These are phyloP conservation scores for Pyrgus malvae DNA, from an alignment of 2,888 invertebrate species.

Conservation along the genomic window DNA sequence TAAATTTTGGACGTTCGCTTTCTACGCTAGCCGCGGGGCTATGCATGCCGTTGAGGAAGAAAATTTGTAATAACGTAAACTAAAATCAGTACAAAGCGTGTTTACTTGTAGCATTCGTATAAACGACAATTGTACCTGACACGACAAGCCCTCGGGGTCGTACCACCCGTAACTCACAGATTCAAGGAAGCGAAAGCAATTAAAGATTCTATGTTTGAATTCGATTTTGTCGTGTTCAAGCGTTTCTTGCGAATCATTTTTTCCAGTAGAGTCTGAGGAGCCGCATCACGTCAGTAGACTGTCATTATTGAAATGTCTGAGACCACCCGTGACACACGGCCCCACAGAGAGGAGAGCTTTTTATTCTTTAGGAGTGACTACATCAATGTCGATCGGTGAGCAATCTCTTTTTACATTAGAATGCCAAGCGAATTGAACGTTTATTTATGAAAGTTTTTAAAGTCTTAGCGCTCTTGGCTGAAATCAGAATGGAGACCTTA, in stretches of 20 bases:
- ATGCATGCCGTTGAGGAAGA: too few species aligned
- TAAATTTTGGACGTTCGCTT: too few species aligned
- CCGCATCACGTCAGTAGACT: slow-evolving; percentile 59
- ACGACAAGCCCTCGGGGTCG: too few species aligned
- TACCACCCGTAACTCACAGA: slow-evolving; percentile 46
- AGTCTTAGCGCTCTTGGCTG: too few species aligned
- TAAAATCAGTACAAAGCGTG: too few species aligned
- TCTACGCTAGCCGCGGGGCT: too few species aligned
- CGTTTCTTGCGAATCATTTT: slow-evolving; percentile 61
- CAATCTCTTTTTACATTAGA: not conserved
- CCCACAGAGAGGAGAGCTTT: slow-evolving; percentile 48
- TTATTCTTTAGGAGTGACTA: slow-evolving; percentile 29
- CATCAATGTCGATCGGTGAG: not conserved
- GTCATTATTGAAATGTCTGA: slow-evolving; percentile 70
- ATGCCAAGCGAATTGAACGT: too few species aligned
- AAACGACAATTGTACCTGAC: too few species aligned
- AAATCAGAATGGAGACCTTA: too few species aligned
- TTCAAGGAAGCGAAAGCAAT: slow-evolving; percentile 52
- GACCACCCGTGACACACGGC: slow-evolving; percentile 73
- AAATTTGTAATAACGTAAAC: too few species aligned
- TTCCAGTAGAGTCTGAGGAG: slow-evolving; percentile 53
- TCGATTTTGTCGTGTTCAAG: slow-evolving; percentile 53
- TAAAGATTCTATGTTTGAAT: slow-evolving; percentile 41
- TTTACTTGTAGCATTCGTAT: too few species aligned
- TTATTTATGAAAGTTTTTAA: too few species aligned